These are phyloP conservation scores for Motacilla alba DNA, from an alignment of 2,113 vertebrate species.

Conservation along the genomic window DNA sequence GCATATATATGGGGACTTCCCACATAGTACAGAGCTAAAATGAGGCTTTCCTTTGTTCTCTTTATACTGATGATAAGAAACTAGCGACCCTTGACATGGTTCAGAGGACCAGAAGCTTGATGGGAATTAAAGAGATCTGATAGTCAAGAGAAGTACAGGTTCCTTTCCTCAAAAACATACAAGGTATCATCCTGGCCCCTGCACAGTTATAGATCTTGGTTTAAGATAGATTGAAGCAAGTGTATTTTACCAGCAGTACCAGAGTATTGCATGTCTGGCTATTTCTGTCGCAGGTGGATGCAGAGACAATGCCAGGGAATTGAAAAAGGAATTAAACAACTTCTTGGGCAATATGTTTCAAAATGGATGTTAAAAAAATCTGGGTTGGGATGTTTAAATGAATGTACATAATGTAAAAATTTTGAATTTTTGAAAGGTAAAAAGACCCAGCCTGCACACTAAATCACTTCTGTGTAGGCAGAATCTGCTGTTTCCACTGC, in stretches of 20 bases:
- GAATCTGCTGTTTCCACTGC: background rate
- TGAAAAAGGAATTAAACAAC: background rate
- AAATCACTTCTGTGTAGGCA: background rate
- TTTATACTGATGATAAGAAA: background rate
- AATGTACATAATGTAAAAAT: background rate
- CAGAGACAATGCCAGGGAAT: background rate
- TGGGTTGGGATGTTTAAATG: background rate
- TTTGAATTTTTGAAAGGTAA: background rate
- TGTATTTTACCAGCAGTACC: background rate
- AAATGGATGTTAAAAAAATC: background rate
- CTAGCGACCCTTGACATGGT: background rate
- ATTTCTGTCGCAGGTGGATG: background rate
- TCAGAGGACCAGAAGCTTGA: background rate
- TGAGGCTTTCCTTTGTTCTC: background rate
- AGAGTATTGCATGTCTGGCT: background rate
- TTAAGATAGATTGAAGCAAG: background rate
- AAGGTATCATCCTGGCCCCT: background rate
- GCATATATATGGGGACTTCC: too few species aligned
- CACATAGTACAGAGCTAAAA: background rate
- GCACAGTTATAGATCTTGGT: background rate
- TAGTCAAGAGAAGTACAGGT: background rate
- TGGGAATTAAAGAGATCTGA: background rate
- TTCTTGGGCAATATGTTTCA: background rate
- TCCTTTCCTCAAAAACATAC: background rate
- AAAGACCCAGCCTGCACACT: accelerated